Evolutionary conservation across 2,888 invertebrate species (phyloP).

Genomic region (Catonia carolina): DNA sequence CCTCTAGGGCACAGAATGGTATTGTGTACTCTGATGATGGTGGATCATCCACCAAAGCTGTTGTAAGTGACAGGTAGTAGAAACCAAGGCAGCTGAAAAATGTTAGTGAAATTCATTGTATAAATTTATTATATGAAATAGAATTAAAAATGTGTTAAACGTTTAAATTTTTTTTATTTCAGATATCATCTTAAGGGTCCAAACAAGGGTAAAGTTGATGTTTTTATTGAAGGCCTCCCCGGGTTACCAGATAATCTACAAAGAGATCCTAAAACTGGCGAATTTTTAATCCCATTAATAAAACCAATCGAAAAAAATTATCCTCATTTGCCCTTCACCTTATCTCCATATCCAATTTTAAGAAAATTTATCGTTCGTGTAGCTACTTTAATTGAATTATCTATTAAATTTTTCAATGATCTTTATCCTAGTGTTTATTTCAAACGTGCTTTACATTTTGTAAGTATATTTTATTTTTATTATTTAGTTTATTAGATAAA

Average conservation of each 20-base stretch:
- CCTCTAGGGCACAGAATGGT: too few species aligned
- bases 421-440: conserved; percentile 6
- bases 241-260: conserved; percentile 59
- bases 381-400: conserved; percentile 16
- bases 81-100: too few species aligned
- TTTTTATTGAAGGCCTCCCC: conserved; percentile 75
- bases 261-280: conserved; percentile 55
- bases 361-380: conserved; percentile 23
- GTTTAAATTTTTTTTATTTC: too few species aligned
- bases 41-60: too few species aligned
- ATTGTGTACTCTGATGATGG: too few species aligned
- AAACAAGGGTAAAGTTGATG: conserved; percentile 69
- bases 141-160: too few species aligned
- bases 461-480: too few species aligned
- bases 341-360: conserved; percentile 14
- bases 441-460: too few species aligned
- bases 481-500: too few species aligned
- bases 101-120: too few species aligned
- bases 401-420: conserved; percentile 18
- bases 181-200: conserved; percentile 71
- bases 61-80: too few species aligned
- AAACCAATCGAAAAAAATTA: conserved; percentile 36
- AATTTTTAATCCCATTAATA: conserved; percentile 58
- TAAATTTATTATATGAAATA: too few species aligned
- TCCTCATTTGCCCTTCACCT: conserved; percentile 6